Evolutionary conservation across 2,888 invertebrate species (phyloP), one percentile per base, ranked within the genome.

Genomic region (Eupeodes latifasciatus): DNA sequence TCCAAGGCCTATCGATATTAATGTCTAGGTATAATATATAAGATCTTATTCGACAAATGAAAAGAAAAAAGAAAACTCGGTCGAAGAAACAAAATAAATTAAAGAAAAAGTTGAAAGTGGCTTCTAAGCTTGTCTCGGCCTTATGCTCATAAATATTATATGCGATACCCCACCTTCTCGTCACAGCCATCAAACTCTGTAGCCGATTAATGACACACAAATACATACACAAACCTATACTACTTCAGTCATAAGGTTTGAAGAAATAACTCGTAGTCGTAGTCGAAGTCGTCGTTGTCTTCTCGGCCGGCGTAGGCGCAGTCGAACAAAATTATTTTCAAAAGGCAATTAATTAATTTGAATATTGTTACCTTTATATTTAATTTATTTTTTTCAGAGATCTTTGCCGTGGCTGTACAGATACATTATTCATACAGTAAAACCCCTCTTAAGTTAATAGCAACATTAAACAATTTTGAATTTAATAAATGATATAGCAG

Each of bases 271-370:
- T 40, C 40, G 40, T 40, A 40, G 40, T 40, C 40, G 66, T 19
- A 2, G 5, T 16, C 11, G 44, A 10, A 0, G 57, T 47, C 62
- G 40, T n/a, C 19, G n/a, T 40, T 5, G 40, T 40, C 9, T 5
- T 40, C 9, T 5, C 40, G 40, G 9, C 5, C 14, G 62, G 85
- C 71, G 86, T 82, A 87, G 87, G 87, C 84, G 80, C 84, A 80
- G 67, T 83, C 71, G 74, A 85, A 81, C 85, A 85, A 85, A 81
- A 85, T 85, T 85, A 81, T 81, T 85, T 81, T 81, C 85, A 77
- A 85, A 88, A 74, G 87, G 83, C 87, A 88, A 88, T 84, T 88
- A 88, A 88, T 85, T 88, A 85, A 88, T 88, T 88, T 81, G 81
- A 88, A 88, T 88, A 88, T 88, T 61, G 66, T 67, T 87, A 75